phyloP scores from a whole-genome alignment of 2,797 vertebrate genomes.

The Crocidura indochinensis region DNA sequence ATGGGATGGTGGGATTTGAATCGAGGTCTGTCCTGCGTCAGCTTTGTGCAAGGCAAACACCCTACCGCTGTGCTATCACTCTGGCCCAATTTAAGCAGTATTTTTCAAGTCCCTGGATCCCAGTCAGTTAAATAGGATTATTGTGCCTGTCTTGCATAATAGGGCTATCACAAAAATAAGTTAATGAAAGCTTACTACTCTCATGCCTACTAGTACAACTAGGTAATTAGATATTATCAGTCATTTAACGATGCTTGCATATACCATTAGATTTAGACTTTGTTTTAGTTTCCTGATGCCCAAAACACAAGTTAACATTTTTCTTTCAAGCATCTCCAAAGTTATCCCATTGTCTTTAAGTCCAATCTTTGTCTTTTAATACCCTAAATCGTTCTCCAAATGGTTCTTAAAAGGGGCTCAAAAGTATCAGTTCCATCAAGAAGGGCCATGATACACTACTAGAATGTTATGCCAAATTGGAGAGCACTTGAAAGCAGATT shows the following conservation, averaged over 20 bases:
- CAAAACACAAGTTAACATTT: slow-evolving; percentile 35
- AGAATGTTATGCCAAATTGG: slow-evolving; percentile 51
- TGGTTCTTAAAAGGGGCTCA: slow-evolving; percentile 24
- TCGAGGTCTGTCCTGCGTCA: no score
- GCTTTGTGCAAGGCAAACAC: no score
- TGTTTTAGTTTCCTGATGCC: slow-evolving; percentile 9
- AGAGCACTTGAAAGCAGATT: slow-evolving; percentile 72
- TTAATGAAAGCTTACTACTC: no score
- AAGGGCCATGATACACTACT: background rate
- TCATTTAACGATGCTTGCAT: background rate
- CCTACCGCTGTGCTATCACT: no score
- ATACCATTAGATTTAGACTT: background rate
- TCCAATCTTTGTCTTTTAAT: background rate
- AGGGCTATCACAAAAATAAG: background rate
- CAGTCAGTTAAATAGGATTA: slow-evolving; percentile 25
- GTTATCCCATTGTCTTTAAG: background rate
- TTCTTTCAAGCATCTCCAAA: slow-evolving; percentile 26
- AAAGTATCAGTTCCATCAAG: slow-evolving; percentile 63
- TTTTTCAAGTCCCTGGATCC: background rate
- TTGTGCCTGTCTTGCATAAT: background rate
- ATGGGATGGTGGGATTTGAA: no score
- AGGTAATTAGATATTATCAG: background rate
- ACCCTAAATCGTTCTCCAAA: slow-evolving; percentile 55
- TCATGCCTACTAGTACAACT: background rate
- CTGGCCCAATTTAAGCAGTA: no score